Percentiles rank a stretch among this genome's conserved stretches.
phyloP scores from a whole-genome alignment of 37 sponge, comb jelly and placozoan species.

The Halisarca cf. caerulea region DNA sequence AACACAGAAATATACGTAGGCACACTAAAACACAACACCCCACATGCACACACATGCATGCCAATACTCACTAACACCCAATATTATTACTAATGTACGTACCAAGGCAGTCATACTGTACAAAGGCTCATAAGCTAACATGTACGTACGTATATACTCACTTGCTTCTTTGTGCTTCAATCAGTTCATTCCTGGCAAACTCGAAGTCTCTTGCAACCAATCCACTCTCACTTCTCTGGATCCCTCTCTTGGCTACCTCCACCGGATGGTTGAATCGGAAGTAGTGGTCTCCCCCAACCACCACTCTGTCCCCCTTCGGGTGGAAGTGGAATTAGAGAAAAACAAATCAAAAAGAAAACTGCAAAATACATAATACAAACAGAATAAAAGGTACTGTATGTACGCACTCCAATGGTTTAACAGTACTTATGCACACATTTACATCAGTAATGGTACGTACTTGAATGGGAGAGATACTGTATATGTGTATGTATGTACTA shows the following conservation, averaged over 20 bases:
- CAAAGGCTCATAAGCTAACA: background rate
- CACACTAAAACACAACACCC: no score
- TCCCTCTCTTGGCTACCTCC: constrained; percentile 46
- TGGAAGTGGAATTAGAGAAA: constrained; percentile 9
- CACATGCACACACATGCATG: background rate
- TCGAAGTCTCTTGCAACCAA: constrained; percentile 56
- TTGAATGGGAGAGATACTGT: background rate
- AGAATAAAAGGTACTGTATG: no score
- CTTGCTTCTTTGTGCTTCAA: constrained; percentile 60
- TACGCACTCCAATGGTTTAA: no score
- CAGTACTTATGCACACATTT: no score
- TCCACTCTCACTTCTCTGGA: background rate
- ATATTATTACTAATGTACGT: no score
- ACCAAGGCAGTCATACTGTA: no score
- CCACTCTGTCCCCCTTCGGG: constrained; percentile 88
- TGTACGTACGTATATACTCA: background rate
- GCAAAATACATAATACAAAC: no score
- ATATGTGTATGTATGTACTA: background rate
- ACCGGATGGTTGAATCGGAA: constrained; percentile 85
- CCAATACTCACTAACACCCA: no score
- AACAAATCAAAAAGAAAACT: no score
- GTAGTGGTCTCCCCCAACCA: constrained; percentile 84
- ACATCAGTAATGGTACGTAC: no score
- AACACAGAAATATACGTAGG: background rate
- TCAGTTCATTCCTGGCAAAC: constrained; percentile 78